Base-by-base conservation (phyloP, 2,888 invertebrate genomes). In the Acanthococcus lagerstroemiae region DNA sequence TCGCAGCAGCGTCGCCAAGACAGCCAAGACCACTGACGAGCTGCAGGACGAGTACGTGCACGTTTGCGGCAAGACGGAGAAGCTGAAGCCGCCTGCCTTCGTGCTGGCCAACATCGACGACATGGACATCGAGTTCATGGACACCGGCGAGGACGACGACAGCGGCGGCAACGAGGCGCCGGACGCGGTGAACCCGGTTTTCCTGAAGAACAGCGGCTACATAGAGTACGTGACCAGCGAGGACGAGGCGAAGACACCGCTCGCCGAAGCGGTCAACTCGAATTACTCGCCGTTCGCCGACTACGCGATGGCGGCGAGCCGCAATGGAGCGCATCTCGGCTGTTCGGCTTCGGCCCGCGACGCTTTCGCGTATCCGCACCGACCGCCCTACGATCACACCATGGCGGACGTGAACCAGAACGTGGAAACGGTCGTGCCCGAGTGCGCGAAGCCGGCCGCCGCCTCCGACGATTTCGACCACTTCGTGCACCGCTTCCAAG, bases 71-170 rank as follows among this genome's bases (percentile, higher is more conserved):
- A 78, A 72, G 70, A 70, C 71, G 22, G 71, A 70, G 27, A 69
- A 67, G 27, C 15, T 21, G 19, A 65, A 55, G 19, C 66, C 55
- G 9, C 24, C 55, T 9, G 44, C 55, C 12, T 67, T 67, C 17
- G 56, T 69, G 17, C 9, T 74, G 68, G 73, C 75, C n/a, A 86
- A 88, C 58, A 79, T 85, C 54, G 89, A 89, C 70, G 86, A 88
- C 73, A 86, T 91, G 70, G 90, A 88, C 73, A 86, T 91, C 70
- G 90, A 90, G 73, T 92, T 87, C 73, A 90, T 88, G 80, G 92
- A 92, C 73, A 89, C 89, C 0, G 90, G 89, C 0, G 89, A 87
- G 0, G 88, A 88, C 73, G 72, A 72, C 26, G 67, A 66, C 1
- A 17, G 19, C 30, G 82, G 85, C 17, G 79, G 72, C 58, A 76